These are phyloP conservation scores for Salticus scenicus DNA, from an alignment of 2,888 invertebrate species.

Conservation along the genomic window DNA sequence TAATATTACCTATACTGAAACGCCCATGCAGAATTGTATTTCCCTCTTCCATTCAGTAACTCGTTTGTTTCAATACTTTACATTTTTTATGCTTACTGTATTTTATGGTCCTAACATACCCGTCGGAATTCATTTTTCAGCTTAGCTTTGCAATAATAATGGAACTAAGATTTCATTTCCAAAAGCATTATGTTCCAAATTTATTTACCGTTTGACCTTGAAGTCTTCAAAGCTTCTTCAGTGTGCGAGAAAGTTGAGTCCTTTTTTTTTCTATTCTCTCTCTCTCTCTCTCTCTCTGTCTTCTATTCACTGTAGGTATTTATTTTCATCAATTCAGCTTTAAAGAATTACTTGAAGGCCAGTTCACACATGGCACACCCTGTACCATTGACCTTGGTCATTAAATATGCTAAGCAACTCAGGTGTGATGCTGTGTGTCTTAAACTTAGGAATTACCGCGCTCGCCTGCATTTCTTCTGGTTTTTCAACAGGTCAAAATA, in stretches of 20 bases:
- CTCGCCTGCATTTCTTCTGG: background rate
- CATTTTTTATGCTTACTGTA: background rate
- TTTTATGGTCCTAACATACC: no score
- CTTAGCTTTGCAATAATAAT: background rate
- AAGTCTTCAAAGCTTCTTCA: background rate
- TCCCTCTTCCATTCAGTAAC: background rate
- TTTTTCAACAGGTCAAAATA: background rate
- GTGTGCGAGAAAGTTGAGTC: conserved; percentile 25
- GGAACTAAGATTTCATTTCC: background rate
- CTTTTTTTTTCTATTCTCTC: background rate
- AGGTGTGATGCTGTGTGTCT: conserved; percentile 35
- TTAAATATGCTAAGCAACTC: conserved; percentile 57
- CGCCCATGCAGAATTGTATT: background rate
- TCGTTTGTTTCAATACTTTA: background rate
- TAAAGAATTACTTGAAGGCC: conserved; percentile 34
- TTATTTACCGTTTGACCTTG: conserved; percentile 41
- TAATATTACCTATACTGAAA: no score
- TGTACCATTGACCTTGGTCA: conserved; percentile 39
- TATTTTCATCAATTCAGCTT: conserved; percentile 32
- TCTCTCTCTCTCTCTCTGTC: background rate
- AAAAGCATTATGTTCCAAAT: conserved; percentile 30
- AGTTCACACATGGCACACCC: conserved; percentile 4
- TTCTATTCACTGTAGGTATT: conserved; percentile 6
- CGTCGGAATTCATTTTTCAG: background rate
- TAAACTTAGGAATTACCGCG: background rate